Base-by-base conservation (phyloP, 2,888 invertebrate genomes). In the Galerucella calmariensis region DNA sequence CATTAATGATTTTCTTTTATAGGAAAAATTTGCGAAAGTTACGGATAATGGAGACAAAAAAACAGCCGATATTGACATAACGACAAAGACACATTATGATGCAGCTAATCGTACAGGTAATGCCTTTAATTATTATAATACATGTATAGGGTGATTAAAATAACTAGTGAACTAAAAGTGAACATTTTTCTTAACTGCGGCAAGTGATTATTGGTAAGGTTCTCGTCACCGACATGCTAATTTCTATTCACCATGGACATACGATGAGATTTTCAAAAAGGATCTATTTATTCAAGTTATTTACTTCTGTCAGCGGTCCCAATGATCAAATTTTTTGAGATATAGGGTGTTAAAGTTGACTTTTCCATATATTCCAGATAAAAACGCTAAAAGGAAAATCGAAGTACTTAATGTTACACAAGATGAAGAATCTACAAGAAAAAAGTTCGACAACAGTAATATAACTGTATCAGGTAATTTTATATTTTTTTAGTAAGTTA, bases 381-480 rank as follows among this genome's bases (percentile, higher is more conserved):
- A 8, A 16, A 14, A 53, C 2, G 5, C n/a, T 53, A 53, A 16
- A 53, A 53, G 16, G n/a, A 16, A 53, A 2, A 3, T 16, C 14
- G 53, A 53, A 53, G 16, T 16, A 9, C 14, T 53, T 53, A 16
- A 53, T 53, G 1, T 53, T 2, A 4, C 8, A 8, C 12, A 61
- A 4, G 35, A 61, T 11, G 10, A 12, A 1, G 5, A 8, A n/a
- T 24, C 0, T 2, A 0, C 14, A 35, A 61, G 12, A 35, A 61
- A 35, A 51, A 59, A 62, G 8, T 46, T 69, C 16, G 48, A 69
- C n/a, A 51, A 16, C 62, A 69, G 62, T 12, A 51, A 69, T 16
- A 48, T 69, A 24, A 69, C 69, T 9, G 27, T 62, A 69, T 61
- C 69, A 48, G 69, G 69, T 69, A 24, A 61, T 24, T 51, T 53